Evolutionary conservation across 2,113 vertebrate species (phyloP).

Genomic region (Orthonyx spaldingii): DNA sequence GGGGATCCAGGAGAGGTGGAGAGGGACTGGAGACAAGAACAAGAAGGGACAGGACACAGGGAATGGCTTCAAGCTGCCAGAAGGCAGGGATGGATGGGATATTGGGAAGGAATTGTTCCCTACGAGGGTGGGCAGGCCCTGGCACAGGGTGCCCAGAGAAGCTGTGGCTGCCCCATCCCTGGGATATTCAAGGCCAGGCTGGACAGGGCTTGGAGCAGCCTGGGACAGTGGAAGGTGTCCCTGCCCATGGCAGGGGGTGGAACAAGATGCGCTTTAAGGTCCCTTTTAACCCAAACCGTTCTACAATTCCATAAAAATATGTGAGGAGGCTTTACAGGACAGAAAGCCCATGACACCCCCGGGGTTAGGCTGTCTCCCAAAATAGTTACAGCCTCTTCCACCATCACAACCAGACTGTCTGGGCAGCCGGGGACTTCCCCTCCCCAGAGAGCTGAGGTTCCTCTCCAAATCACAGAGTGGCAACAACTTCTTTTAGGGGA

Average conservation of each 20-base stretch:
- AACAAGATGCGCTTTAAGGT: neutral
- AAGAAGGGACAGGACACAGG: neutral
- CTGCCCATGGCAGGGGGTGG: neutral
- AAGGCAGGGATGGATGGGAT: neutral
- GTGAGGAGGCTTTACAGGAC: neutral
- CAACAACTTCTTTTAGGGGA: neutral
- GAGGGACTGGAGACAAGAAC: neutral
- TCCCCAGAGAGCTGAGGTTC: neutral
- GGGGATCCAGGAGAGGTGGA: neutral
- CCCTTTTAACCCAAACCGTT: neutral
- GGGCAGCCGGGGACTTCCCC: neutral
- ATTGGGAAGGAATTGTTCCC: neutral
- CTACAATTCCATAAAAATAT: neutral
- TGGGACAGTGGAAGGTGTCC: neutral
- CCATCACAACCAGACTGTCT: neutral
- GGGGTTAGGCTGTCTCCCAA: neutral
- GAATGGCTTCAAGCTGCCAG: neutral
- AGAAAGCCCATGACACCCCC: neutral
- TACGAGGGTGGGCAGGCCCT: neutral
- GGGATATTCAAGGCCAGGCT: neutral
- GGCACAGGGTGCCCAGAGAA: neutral
- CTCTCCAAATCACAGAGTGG: rapidly evolving
- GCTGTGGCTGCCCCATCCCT: neutral
- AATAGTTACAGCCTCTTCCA: neutral
- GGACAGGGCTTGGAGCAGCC: neutral